Base-by-base conservation (phyloP, 2,888 invertebrate species). In the Orchestes rusci region DNA sequence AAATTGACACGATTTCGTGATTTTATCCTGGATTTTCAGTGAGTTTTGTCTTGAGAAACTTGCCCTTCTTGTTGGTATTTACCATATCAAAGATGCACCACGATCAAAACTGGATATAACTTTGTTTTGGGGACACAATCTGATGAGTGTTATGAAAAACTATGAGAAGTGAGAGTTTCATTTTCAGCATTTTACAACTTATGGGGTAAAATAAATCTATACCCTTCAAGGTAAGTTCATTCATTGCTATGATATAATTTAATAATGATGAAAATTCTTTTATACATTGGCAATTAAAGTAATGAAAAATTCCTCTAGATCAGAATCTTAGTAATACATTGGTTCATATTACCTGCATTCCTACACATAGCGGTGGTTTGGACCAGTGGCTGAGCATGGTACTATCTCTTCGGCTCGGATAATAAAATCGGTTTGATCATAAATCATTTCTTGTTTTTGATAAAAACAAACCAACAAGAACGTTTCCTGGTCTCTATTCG, bases 11-110 rank as follows among this genome's bases (percentile, higher is more conserved):
- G n/a, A n/a, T n/a, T n/a, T n/a, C n/a, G n/a, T n/a, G n/a, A n/a
- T n/a, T n/a, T n/a, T n/a, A n/a, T n/a, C n/a, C n/a, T n/a, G n/a
- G n/a, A n/a, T n/a, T n/a, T n/a, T n/a, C n/a, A n/a, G n/a, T n/a
- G 35, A 15, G 28, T 30, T 29, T 35, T 8, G 5, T 37, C 30
- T 40, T 31, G 23, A 16, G 13, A 16, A 12, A 35, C 34, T 10
- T 23, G 23, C 10, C 42, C 31, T 41, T 39, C 33, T 32, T 37
- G 43, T 19, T 49, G 42, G 39, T 49, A 45, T 42, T 49, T 49
- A 49, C 45, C 39, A 45, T 49, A 45, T 43, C 39, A 48, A 49
- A 49, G 49, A 49, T 49, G 49, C 45, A 49, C 39, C 42, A 48
- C 39, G 39, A 48, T 36, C 38, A 48, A 39, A 49, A 45, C 45